These are phyloP conservation scores for Drosophila mettleri DNA, from an alignment of 2,888 invertebrate species.

Conservation along the genomic window DNA sequence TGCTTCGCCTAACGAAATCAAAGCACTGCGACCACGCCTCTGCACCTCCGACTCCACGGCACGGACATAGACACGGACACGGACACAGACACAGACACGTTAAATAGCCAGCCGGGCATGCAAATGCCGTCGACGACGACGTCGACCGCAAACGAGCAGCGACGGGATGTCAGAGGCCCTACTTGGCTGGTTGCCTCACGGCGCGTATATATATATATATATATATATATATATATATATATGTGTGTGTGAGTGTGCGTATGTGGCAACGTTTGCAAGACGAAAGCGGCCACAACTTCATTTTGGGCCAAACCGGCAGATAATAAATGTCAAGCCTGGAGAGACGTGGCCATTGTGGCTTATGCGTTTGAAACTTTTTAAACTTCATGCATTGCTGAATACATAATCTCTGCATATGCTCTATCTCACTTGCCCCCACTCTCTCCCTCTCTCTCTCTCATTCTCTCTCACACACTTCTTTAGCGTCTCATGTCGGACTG, in stretches of 20 bases:
- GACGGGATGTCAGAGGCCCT: conserved; percentile 45
- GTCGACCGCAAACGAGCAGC: conserved; percentile 64
- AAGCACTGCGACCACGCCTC: conserved; percentile 45
- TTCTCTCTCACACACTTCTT: neutral
- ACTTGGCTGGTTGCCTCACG: conserved; percentile 14
- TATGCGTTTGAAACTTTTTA: conserved; percentile 73
- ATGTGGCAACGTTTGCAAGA: conserved; percentile 44
- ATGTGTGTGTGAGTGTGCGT: conserved; percentile 32
- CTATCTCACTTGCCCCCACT: conserved; percentile 15
- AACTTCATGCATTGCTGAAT: conserved; percentile 72
- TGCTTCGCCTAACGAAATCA: conserved; percentile 58
- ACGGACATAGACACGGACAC: conserved; percentile 41
- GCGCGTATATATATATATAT: conserved; percentile 7
- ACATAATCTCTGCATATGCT: conserved; percentile 67
- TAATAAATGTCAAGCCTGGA: conserved; percentile 77
- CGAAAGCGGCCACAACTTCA: conserved; percentile 54
- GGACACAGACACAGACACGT: conserved; percentile 35
- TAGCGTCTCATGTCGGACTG: neutral
- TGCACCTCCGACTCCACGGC: neutral
- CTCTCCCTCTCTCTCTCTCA: neutral
- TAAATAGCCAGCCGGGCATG: conserved; percentile 67
- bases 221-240: neutral
- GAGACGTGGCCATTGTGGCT: conserved; percentile 80
- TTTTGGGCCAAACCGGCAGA: conserved; percentile 65
- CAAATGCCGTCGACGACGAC: conserved; percentile 57